Evolutionary conservation across 1,140 invertebrate genomes (phyloP), one percentile per base, ranked within the genome.

Genomic region (Eubasilissa regina): DNA sequence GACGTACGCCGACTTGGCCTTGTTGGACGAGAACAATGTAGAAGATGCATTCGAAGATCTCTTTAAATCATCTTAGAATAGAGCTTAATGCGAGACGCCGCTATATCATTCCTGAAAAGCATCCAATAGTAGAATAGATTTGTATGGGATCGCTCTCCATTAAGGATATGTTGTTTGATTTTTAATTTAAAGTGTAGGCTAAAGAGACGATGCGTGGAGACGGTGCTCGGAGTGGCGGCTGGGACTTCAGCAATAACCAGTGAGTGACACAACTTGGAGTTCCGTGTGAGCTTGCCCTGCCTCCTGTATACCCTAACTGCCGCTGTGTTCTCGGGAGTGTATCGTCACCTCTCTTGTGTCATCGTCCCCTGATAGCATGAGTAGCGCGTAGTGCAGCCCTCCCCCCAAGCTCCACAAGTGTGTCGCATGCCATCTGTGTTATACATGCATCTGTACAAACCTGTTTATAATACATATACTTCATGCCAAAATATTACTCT

Each of bases 31-130:
- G 84, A 91, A 88, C 84, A 94, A 94, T 85, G 92, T 94, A 74
- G 94, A 95, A 84, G 92, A 93, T 87, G 93, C 93, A 56, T 95
- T 95, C 86, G 94, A 95, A 84, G 92, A 93, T 86, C 89, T 95
- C 75, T 94, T 94, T 89, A 90, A 90, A 86, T 85, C 89, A 53
- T 73, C 56, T n/a, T 78, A 81, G 62, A 19, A 70, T 53, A 43
- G 56, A 13, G 21, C 9, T 73, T 13, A 35, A 73, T 55, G 6
- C n/a, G 55, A 48, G 64, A 53, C 43, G 60, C 45, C n/a, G 64
- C 21, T 19, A n/a, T 58, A 80, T 77, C 82, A 83, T 83, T 83
- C 82, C 82, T 58, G 75, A 76, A 77, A 70, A 75, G 76, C 81
- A 80, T 83, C 76, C 82, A 79, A 64, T 79, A 81, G 80, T 83